Conservation (phyloP, 2,113 vertebrate species). For the Maylandia zebra region DNA sequence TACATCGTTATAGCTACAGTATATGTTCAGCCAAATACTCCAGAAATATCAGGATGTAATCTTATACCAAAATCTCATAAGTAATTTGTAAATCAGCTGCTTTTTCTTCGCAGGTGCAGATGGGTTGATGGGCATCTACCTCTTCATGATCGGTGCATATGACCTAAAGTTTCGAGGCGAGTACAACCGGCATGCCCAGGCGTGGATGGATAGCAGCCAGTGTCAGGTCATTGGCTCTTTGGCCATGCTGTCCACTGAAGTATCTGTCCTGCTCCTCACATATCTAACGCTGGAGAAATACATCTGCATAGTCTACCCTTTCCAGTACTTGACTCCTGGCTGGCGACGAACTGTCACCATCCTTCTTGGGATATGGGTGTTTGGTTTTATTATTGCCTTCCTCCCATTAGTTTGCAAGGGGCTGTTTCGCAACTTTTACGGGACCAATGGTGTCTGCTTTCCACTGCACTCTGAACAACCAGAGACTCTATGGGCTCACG, state of each 20-base stretch:
- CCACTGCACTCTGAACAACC: slow-evolving; percentile 91
- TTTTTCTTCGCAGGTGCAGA: slow-evolving; percentile 80
- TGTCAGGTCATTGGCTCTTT: slow-evolving; percentile 90
- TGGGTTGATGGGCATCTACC: slow-evolving; percentile 94
- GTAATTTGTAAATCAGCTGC: neutral
- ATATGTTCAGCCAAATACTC: neutral
- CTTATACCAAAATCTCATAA: neutral
- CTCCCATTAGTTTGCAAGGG: slow-evolving; percentile 83
- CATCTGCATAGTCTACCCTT: slow-evolving; percentile 95
- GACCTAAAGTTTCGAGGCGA: slow-evolving; percentile 93
- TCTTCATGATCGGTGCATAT: slow-evolving; percentile 91
- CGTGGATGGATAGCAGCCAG: slow-evolving; percentile 90
- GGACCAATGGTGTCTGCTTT: slow-evolving; percentile 93
- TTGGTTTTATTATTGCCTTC: slow-evolving; percentile 86
- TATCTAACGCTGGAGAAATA: slow-evolving; percentile 97
- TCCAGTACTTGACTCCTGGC: slow-evolving; percentile 85
- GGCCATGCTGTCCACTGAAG: slow-evolving; percentile 96
- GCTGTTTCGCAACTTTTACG: slow-evolving; percentile 92
- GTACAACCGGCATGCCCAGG: slow-evolving; percentile 92
- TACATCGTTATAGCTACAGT: neutral
- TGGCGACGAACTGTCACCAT: slow-evolving; percentile 82
- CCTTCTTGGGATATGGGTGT: slow-evolving; percentile 86
- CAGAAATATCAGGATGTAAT: neutral
- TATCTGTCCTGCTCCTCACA: slow-evolving; percentile 91
- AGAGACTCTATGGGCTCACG: slow-evolving; percentile 83